Conservation (phyloP, 2,888 invertebrate species). For the Nomada flava region DNA sequence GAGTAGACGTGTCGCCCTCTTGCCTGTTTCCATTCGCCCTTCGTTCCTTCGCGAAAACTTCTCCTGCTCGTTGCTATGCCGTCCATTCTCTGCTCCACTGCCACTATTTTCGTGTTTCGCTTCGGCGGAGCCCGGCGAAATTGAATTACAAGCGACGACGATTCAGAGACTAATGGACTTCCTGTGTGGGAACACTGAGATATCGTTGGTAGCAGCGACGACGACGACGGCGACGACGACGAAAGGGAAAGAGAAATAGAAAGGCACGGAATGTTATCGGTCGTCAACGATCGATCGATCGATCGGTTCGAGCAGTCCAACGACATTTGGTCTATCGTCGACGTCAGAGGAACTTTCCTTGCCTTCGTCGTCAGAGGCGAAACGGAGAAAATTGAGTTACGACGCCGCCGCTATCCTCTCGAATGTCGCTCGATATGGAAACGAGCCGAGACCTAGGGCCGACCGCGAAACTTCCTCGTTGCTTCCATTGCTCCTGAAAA, state of each 20-base stretch:
- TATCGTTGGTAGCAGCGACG: conserved; percentile 7
- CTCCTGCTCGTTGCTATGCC: conserved; percentile 21
- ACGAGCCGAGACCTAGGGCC: conserved; percentile 57
- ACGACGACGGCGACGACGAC: background rate
- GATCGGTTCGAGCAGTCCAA: conserved; percentile 37
- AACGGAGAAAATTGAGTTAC: conserved; percentile 68
- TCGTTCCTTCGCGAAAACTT: conserved; percentile 26
- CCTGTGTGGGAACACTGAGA: conserved; percentile 35
- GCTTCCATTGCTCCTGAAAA: conserved; percentile 30
- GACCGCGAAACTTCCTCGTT: conserved; percentile 53
- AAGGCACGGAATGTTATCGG: conserved; percentile 63
- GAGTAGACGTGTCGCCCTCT: conserved; percentile 22
- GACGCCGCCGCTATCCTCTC: conserved; percentile 62
- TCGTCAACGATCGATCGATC: conserved; percentile 56
- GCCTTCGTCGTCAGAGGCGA: conserved; percentile 37
- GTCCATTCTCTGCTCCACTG: background rate
- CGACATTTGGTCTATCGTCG: conserved; percentile 49
- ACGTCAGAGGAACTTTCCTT: conserved; percentile 57
- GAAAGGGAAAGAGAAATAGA: background rate
- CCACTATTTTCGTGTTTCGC: conserved; percentile 34
- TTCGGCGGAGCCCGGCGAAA: conserved; percentile 56
- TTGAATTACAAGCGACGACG: conserved; percentile 69
- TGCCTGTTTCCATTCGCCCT: conserved; percentile 21
- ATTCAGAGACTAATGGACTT: conserved; percentile 71
- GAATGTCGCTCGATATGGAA: conserved; percentile 71